Percentiles rank a stretch among this genome's conserved stretches.
Evolutionary conservation across 2,113 vertebrate genomes (phyloP).

Genomic region (Chaenocephalus aceratus): DNA sequence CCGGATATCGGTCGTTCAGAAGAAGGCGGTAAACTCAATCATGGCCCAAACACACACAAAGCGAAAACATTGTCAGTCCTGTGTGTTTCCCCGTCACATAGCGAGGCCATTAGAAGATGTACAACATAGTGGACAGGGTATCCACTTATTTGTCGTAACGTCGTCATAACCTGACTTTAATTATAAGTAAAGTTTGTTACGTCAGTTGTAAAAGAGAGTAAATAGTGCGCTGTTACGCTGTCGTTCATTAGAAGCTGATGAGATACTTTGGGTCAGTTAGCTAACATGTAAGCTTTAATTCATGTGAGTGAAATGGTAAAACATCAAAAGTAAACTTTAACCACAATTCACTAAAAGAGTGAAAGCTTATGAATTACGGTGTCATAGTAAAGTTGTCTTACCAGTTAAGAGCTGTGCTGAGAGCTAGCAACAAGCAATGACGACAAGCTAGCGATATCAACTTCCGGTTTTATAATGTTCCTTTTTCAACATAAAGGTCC

Average conservation of each 20-base stretch:
- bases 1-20: background rate
- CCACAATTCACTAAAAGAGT: fast-evolving
- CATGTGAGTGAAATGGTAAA: fast-evolving
- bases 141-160: background rate
- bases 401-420: background rate
- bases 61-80: background rate
- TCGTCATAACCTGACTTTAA: background rate
- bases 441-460: background rate
- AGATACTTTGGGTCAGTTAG: background rate
- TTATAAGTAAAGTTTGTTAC: background rate
- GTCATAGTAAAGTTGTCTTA: fast-evolving
- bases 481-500: slow-evolving; percentile 32
- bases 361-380: fast-evolving
- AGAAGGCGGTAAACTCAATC: slow-evolving; percentile 37
- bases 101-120: background rate
- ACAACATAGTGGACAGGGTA: background rate
- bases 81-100: background rate
- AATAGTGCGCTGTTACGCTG: background rate
- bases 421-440: background rate
- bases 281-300: background rate
- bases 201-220: background rate
- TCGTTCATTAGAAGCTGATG: background rate
- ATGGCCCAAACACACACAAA: background rate
- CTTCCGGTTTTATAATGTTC: background rate
- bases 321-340: background rate